Conservation (phyloP, 2,888 invertebrate genomes). For the Diadegma fenestrale region DNA sequence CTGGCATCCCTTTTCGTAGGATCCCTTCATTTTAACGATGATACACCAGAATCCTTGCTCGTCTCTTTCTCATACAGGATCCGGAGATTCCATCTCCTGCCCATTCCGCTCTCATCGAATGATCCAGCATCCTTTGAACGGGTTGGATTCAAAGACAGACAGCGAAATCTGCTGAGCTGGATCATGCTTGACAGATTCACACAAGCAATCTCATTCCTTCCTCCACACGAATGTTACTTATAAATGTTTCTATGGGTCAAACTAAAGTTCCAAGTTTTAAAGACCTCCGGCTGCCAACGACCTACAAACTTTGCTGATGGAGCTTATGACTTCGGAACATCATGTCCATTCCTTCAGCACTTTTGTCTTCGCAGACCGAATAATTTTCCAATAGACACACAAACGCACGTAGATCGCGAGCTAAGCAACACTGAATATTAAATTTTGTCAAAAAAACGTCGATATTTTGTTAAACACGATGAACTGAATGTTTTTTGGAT, state of each 20-base stretch:
- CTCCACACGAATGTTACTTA: neutral
- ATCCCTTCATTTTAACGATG: constrained; percentile 10
- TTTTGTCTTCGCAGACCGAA: neutral
- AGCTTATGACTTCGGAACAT: neutral
- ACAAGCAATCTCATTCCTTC: neutral
- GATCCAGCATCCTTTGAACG: constrained; percentile 12
- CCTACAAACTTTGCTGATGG: constrained; percentile 13
- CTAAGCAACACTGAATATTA: too few species aligned
- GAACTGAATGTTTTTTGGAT: too few species aligned
- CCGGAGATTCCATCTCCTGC: neutral
- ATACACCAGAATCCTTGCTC: neutral
- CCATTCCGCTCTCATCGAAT: neutral
- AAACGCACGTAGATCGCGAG: neutral
- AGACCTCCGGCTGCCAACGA: neutral
- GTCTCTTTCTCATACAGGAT: neutral
- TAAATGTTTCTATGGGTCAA: neutral
- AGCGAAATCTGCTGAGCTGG: neutral
- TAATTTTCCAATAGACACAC: neutral
- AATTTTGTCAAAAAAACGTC: too few species aligned
- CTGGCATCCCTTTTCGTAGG: neutral
- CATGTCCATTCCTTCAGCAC: neutral
- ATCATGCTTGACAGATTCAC: constrained; percentile 9
- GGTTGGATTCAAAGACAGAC: neutral
- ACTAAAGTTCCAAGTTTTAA: neutral
- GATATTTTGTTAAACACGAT: too few species aligned